A percentile compares a stretch with the other conserved stretches of the same genome.
Conservation (phyloP, 1,140 invertebrate species). For the Coptotermes formosanus region DNA sequence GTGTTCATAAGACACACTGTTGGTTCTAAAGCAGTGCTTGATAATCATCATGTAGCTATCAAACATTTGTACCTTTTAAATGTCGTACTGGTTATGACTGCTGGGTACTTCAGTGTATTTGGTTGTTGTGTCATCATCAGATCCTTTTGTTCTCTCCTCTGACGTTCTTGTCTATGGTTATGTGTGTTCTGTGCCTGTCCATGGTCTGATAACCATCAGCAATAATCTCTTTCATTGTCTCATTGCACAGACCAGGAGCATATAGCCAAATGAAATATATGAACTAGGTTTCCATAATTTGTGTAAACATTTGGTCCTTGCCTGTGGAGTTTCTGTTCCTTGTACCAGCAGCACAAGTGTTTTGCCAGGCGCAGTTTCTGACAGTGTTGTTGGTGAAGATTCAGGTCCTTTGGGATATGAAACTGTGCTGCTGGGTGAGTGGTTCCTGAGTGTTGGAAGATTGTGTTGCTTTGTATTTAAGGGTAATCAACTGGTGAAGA, state of each 20-base stretch:
- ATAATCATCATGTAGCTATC: not conserved
- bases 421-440: too few relatives aligned
- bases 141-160: not conserved
- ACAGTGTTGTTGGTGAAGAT: too few relatives aligned
- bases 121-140: not conserved
- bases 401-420: too few relatives aligned
- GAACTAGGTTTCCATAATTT: too few relatives aligned
- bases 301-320: too few relatives aligned
- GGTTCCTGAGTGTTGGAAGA: too few relatives aligned
- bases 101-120: not conserved
- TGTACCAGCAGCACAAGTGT: too few relatives aligned
- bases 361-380: too few relatives aligned
- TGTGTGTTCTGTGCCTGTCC: not conserved
- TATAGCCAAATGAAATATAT: not conserved
- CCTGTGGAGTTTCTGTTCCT: too few relatives aligned
- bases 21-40: not conserved
- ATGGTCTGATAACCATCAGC: constrained; percentile 14
- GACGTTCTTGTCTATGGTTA: not conserved
- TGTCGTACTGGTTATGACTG: not conserved
- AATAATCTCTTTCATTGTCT: not conserved
- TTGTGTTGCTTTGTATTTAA: too few relatives aligned
- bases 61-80: not conserved
- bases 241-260: not conserved
- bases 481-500: too few relatives aligned
- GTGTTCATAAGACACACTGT: constrained; percentile 2